Conservation (phyloP, 2,113 vertebrate species). For the Aythya baeri region DNA sequence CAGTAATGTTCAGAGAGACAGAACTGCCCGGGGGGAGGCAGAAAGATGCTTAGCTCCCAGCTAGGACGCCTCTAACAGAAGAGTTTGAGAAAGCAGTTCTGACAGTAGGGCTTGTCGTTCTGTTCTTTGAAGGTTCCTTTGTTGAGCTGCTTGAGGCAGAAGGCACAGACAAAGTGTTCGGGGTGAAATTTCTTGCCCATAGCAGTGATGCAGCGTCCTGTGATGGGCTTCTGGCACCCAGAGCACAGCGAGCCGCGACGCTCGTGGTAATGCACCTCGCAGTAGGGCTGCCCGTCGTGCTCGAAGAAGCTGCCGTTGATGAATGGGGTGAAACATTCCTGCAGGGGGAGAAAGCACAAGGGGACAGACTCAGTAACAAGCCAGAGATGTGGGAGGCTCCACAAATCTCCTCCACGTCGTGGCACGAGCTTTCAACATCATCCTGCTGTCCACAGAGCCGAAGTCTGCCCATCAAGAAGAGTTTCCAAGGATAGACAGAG, state of each 20-base stretch:
- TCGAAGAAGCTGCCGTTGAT: slow-evolving; percentile 98
- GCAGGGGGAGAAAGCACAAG: slow-evolving; percentile 10
- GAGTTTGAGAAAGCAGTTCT: slow-evolving; percentile 97
- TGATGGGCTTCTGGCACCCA: slow-evolving; percentile 98
- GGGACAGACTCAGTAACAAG: background rate
- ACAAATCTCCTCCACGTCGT: background rate
- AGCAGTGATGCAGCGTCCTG: slow-evolving; percentile 97
- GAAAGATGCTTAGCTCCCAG: slow-evolving; percentile 41
- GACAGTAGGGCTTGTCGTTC: slow-evolving; percentile 99
- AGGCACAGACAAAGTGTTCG: slow-evolving; percentile 98
- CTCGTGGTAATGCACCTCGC: slow-evolving; percentile 97
- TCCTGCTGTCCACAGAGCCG: background rate
- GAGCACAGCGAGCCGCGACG: slow-evolving; percentile 95
- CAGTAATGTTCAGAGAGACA: slow-evolving; percentile 61
- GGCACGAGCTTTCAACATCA: background rate
- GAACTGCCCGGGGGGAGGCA: slow-evolving; percentile 50
- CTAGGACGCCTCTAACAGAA: slow-evolving; percentile 86
- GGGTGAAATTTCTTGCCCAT: slow-evolving; percentile 99
- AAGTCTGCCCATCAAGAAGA: background rate
- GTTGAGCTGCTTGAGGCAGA: slow-evolving; percentile 99
- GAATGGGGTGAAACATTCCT: slow-evolving; percentile 98
- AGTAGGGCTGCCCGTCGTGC: slow-evolving; percentile 97
- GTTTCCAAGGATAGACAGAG: background rate
- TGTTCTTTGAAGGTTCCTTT: slow-evolving; percentile 99
- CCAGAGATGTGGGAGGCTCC: background rate